Percentiles rank a stretch among this genome's conserved stretches.
phyloP scores from a whole-genome alignment of 2,797 vertebrate genomes.

The Echiichthys vipera region DNA sequence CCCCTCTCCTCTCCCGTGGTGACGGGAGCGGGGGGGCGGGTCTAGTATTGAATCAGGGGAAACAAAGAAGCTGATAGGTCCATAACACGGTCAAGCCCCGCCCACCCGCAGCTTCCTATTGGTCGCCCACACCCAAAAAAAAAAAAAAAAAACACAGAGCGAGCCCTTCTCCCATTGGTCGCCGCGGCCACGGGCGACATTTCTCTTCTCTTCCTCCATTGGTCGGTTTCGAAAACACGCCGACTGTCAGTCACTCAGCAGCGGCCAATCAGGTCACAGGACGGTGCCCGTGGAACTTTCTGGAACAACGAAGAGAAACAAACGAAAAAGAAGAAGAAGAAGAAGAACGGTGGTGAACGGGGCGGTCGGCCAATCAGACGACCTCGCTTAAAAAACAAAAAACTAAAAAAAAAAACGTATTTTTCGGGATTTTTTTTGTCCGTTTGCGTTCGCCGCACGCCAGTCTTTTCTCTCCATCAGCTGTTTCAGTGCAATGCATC shows the following conservation, averaged over 20 bases:
- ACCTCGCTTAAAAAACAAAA: slow-evolving; percentile 82
- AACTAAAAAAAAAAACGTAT: no score
- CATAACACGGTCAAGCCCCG: slow-evolving; percentile 70
- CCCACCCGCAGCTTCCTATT: slow-evolving; percentile 62
- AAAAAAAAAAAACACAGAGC: slow-evolving; percentile 36
- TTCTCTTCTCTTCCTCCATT: no score
- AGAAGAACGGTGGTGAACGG: slow-evolving; percentile 71
- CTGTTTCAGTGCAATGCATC: slow-evolving; percentile 95
- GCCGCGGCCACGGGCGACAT: slow-evolving; percentile 78
- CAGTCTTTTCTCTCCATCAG: slow-evolving; percentile 81
- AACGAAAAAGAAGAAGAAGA: slow-evolving; percentile 15
- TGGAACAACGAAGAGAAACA: slow-evolving; percentile 86
- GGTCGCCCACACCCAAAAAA: slow-evolving; percentile 55
- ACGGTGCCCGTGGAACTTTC: slow-evolving; percentile 79
- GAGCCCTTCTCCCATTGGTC: slow-evolving; percentile 85
- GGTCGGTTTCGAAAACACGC: slow-evolving; percentile 69
- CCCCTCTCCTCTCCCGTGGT: slow-evolving; percentile 29
- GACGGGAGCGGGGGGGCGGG: slow-evolving; percentile 30
- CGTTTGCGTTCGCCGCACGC: slow-evolving; percentile 71
- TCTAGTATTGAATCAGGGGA: slow-evolving; percentile 50
- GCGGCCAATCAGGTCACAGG: slow-evolving; percentile 75
- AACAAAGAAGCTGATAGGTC: slow-evolving; percentile 73
- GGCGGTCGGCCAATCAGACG: slow-evolving; percentile 63
- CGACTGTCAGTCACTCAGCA: slow-evolving; percentile 75
- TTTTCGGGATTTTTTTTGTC: slow-evolving; percentile 79